Evolutionary conservation across 2,888 invertebrate genomes (phyloP).

Genomic region (Punctoribates punctum): DNA sequence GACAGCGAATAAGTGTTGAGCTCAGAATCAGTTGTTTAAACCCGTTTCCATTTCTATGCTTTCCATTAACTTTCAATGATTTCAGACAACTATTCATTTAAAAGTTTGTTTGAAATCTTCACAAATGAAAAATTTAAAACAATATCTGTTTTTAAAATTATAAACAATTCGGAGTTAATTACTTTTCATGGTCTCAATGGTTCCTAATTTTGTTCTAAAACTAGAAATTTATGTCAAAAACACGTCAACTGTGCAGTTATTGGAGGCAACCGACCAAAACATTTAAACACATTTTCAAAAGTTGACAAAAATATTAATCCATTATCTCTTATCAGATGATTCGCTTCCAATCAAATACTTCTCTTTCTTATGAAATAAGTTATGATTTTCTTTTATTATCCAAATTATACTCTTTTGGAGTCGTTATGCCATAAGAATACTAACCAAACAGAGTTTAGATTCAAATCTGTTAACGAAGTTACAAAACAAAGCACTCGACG

Average conservation of each 20-base stretch:
- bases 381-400: not conserved
- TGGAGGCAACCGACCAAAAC: not conserved
- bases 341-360: not conserved
- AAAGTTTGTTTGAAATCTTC: not conserved
- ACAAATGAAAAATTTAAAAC: not conserved
- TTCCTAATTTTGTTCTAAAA: constrained; percentile 6
- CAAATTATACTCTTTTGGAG: not conserved
- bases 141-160: not conserved
- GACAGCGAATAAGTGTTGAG: not conserved
- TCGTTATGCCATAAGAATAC: not conserved
- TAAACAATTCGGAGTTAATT: not conserved
- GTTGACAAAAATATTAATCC: not conserved
- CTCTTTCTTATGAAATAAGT: not conserved
- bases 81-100: not conserved
- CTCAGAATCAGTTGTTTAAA: not conserved
- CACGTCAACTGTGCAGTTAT: not conserved
- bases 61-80: not conserved
- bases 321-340: not conserved
- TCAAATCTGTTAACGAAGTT: too few relatives aligned
- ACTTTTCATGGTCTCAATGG: not conserved
- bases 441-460: too few relatives aligned
- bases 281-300: not conserved
- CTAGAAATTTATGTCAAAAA: not conserved
- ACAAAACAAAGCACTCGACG: too few relatives aligned
- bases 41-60: not conserved